These are phyloP conservation scores for Ectobius pallidus DNA, from an alignment of 2,888 invertebrate genomes.

Conservation along the genomic window DNA sequence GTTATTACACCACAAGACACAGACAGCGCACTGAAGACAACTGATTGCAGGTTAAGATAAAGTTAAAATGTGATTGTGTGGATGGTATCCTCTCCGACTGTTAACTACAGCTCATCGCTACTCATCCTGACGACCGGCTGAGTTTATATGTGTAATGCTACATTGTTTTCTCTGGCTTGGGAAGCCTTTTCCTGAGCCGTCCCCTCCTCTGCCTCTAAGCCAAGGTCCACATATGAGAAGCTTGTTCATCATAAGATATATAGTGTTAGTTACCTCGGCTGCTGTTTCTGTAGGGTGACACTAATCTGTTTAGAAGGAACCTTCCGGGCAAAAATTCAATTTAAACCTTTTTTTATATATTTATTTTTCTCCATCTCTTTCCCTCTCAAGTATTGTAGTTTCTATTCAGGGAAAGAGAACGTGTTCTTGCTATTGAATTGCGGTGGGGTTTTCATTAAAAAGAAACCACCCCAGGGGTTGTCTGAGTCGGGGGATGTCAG, in stretches of 20 bases:
- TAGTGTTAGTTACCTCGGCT: slow-evolving; percentile 46
- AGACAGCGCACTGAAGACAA: no score
- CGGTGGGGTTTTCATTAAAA: slow-evolving; percentile 36
- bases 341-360: slow-evolving; percentile 49
- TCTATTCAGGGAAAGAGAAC: background rate
- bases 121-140: background rate
- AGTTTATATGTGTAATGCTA: slow-evolving; percentile 48
- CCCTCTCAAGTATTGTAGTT: slow-evolving; percentile 8
- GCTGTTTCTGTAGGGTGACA: slow-evolving; percentile 35
- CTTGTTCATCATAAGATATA: slow-evolving; percentile 11
- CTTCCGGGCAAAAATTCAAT: slow-evolving; percentile 47
- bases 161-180: slow-evolving; percentile 53
- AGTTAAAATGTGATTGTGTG: no score
- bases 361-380: slow-evolving; percentile 57
- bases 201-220: slow-evolving; percentile 5
- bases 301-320: slow-evolving; percentile 49
- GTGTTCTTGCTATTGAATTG: slow-evolving; percentile 7
- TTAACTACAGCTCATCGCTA: no score
- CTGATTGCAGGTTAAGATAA: no score
- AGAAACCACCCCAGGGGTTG: slow-evolving; percentile 20
- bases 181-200: slow-evolving; percentile 25
- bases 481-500: background rate
- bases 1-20: no score
- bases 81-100: no score
- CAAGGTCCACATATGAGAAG: slow-evolving; percentile 15